These are phyloP conservation scores for Rostratula benghalensis DNA, from an alignment of 2,113 vertebrate genomes.

Conservation along the genomic window DNA sequence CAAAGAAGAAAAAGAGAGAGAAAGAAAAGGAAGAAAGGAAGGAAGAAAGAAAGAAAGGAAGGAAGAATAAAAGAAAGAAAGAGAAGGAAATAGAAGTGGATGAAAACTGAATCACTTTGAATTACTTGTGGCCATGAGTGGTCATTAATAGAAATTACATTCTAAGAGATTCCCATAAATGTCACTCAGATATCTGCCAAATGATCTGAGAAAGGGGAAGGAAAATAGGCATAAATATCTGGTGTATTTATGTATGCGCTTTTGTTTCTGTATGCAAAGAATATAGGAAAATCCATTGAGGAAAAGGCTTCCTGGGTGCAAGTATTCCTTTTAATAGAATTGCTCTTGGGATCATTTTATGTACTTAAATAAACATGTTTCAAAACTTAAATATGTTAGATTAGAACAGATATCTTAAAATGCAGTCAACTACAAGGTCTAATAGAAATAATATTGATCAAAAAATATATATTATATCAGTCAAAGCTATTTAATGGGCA, in stretches of 20 bases:
- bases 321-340: background rate
- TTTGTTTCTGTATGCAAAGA: background rate
- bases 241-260: fast-evolving
- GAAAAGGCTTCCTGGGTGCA: background rate
- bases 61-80: background rate
- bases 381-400: background rate
- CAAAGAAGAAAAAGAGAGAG: background rate
- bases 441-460: background rate
- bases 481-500: background rate
- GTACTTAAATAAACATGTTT: background rate
- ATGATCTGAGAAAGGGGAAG: background rate
- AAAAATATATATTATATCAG: background rate
- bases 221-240: background rate
- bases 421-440: background rate
- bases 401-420: background rate
- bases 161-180: background rate
- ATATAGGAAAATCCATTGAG: background rate
- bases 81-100: background rate
- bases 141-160: constrained; percentile 6
- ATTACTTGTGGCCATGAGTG: background rate
- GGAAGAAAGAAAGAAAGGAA: background rate
- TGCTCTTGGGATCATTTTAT: background rate
- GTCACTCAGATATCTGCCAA: background rate
- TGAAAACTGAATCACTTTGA: background rate
- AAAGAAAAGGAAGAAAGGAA: too few species aligned